These are phyloP conservation scores for Spilosoma lubricipeda DNA, from an alignment of 2,888 invertebrate genomes.

Conservation along the genomic window DNA sequence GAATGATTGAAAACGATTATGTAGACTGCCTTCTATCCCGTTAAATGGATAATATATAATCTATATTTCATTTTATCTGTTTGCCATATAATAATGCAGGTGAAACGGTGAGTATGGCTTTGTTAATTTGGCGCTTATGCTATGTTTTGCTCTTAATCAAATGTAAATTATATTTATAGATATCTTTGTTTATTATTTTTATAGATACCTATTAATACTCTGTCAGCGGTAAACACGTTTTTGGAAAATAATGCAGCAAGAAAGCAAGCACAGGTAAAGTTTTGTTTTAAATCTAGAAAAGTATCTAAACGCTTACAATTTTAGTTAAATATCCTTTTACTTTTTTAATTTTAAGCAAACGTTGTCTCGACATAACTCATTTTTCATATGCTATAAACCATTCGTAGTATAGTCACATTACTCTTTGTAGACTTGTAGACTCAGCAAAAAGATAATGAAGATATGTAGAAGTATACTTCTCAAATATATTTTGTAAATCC, in stretches of 20 bases:
- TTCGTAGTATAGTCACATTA: not conserved
- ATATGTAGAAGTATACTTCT: not conserved
- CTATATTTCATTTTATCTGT: not conserved
- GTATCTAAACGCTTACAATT: not conserved
- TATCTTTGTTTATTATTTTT: conserved; percentile 46
- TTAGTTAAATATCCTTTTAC: not conserved
- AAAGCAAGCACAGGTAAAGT: conserved; percentile 74
- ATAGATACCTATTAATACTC: conserved; percentile 89
- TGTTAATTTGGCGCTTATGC: not conserved
- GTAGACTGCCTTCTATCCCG: not conserved
- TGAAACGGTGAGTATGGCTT: conserved; percentile 36
- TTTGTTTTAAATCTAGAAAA: no score
- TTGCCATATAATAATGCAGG: not conserved
- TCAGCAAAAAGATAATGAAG: not conserved
- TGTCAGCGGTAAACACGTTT: conserved; percentile 88
- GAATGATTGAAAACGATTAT: not conserved
- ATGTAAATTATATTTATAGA: not conserved
- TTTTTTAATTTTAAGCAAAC: not conserved
- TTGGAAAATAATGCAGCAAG: conserved; percentile 84
- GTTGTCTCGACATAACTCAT: not conserved
- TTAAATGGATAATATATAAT: not conserved
- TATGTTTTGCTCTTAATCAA: not conserved
- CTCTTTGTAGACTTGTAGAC: not conserved
- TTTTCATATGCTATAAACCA: not conserved
- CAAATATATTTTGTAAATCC: not conserved